Conservation (phyloP, 2,888 invertebrate genomes). For the Synergus umbraculus region DNA sequence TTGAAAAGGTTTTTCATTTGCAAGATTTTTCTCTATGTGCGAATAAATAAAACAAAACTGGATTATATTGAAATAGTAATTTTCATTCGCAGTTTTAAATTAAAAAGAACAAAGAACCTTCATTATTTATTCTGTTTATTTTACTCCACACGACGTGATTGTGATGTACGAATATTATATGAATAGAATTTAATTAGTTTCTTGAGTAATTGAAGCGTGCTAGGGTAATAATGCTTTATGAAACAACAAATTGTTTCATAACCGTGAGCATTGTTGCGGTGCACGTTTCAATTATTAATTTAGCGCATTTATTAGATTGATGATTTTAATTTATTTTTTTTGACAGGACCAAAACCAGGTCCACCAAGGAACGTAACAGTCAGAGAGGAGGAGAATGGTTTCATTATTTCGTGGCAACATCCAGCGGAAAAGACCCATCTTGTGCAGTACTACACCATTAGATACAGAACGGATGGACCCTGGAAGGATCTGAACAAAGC, state of each 20-base stretch:
- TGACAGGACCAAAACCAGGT: constrained; percentile 92
- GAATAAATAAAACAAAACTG: neutral
- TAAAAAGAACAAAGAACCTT: neutral
- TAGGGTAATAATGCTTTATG: constrained; percentile 13
- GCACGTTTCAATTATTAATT: constrained; percentile 12
- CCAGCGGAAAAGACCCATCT: constrained; percentile 89
- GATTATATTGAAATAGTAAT: neutral
- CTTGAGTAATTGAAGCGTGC: constrained; percentile 26
- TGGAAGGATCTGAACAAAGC: constrained; percentile 94
- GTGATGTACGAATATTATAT: neutral
- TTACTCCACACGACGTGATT: neutral
- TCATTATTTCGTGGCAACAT: constrained; percentile 93
- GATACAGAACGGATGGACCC: constrained; percentile 92
- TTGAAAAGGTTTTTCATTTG: neutral
- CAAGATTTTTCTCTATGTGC: neutral
- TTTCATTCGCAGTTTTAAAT: neutral
- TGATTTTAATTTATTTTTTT: constrained; percentile 42
- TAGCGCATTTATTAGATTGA: constrained; percentile 2
- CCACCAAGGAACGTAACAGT: constrained; percentile 94
- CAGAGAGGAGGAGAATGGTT: constrained; percentile 92
- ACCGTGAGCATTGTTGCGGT: neutral
- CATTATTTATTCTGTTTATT: neutral
- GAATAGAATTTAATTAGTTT: constrained; percentile 34
- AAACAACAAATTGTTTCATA: constrained; percentile 29
- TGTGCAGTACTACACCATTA: constrained; percentile 93